phyloP scores from a whole-genome alignment of 2,888 invertebrate genomes.

The Eudemis profundana region DNA sequence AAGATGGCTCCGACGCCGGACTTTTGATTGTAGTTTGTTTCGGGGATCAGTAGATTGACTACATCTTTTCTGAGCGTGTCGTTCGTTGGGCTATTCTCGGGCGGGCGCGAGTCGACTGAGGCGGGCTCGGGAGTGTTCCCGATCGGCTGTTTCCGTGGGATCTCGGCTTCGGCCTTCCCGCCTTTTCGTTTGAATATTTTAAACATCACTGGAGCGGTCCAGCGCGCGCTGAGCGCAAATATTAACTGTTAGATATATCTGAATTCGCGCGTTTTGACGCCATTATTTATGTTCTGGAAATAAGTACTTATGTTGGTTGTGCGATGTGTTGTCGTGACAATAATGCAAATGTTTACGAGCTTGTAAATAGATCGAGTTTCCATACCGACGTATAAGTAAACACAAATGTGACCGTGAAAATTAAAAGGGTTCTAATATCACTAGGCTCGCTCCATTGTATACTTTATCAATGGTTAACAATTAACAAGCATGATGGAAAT shows the following conservation, averaged over 20 bases:
- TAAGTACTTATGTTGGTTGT: conserved; percentile 4
- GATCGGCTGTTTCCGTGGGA: conserved; percentile 61
- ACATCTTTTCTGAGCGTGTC: conserved; percentile 75
- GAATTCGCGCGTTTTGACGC: conserved; percentile 26
- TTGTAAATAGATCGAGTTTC: conserved; percentile 3
- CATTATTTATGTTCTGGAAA: conserved; percentile 44
- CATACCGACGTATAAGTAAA: conserved; percentile 13
- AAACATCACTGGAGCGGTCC: conserved; percentile 74
- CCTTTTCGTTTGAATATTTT: conserved; percentile 80
- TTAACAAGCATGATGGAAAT: too few species aligned
- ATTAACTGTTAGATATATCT: conserved; percentile 60
- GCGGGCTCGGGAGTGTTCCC: conserved; percentile 52
- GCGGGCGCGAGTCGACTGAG: conserved; percentile 69
- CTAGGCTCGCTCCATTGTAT: too few species aligned
- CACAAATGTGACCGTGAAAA: neutral
- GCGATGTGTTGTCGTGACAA: conserved; percentile 46
- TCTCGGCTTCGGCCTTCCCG: conserved; percentile 73
- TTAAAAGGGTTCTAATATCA: neutral
- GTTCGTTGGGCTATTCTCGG: conserved; percentile 66
- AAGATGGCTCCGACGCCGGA: conserved; percentile 74
- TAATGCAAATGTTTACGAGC: conserved; percentile 10
- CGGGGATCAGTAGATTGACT: conserved; percentile 76
- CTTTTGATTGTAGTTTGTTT: conserved; percentile 75
- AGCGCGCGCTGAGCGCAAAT: conserved; percentile 55
- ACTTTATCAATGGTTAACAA: too few species aligned